A percentile compares a stretch with the other conserved stretches of the same genome.
Evolutionary conservation across 2,113 vertebrate species (phyloP).

Genomic region (Alligator sinensis): DNA sequence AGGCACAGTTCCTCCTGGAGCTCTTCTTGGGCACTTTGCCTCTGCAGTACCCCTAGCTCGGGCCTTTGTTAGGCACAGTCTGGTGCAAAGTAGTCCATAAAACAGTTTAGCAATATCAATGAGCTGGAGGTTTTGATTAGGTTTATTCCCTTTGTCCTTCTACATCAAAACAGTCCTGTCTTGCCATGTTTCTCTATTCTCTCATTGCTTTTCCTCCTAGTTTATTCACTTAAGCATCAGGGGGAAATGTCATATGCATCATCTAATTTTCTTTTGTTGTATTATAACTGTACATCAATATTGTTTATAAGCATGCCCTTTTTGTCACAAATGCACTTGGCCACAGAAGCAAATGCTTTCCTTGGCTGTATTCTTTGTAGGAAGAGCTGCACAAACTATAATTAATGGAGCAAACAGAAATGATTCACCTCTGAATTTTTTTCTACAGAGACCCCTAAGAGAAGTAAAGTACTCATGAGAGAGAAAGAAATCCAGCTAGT

Average conservation of each 20-base stretch:
- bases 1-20: constrained; percentile 53
- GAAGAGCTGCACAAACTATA: not conserved
- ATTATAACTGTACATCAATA: not conserved
- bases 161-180: constrained; percentile 8
- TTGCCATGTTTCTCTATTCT: constrained; percentile 21
- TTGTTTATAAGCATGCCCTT: not conserved
- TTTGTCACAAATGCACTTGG: not conserved
- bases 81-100: constrained; percentile 30
- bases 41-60: constrained; percentile 36
- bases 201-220: not conserved
- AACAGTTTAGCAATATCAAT: constrained; percentile 53
- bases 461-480: not conserved
- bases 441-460: not conserved
- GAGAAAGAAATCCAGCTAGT: not conserved
- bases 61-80: constrained; percentile 21
- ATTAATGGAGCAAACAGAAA: not conserved
- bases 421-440: not conserved
- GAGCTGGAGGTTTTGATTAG: not conserved
- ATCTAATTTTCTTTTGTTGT: not conserved
- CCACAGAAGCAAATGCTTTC: constrained; percentile 13
- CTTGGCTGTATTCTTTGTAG: not conserved
- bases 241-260: constrained; percentile 17
- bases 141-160: constrained; percentile 44
- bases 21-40: constrained; percentile 43
- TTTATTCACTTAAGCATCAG: constrained; percentile 13